Percentiles rank a stretch among this genome's conserved stretches.
Conservation (phyloP, 2,888 invertebrate species). For the Theretra japonica region DNA sequence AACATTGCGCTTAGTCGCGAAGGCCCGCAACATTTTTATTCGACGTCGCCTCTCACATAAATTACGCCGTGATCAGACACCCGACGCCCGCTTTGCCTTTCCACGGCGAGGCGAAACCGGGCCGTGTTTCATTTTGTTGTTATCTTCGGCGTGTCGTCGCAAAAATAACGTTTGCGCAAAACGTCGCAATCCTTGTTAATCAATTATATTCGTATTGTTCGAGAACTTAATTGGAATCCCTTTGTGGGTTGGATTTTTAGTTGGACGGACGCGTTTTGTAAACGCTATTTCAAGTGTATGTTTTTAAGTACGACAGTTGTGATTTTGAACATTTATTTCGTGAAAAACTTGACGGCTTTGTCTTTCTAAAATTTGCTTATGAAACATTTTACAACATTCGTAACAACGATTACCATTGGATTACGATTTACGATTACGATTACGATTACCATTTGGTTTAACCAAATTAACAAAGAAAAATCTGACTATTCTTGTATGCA, state of each 20-base stretch:
- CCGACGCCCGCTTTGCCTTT: slow-evolving; percentile 41
- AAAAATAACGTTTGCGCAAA: slow-evolving; percentile 35
- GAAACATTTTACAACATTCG: too few relatives aligned
- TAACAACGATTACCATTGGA: too few relatives aligned
- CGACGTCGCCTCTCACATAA: slow-evolving; percentile 49
- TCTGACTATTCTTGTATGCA: too few relatives aligned
- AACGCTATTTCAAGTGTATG: background rate
- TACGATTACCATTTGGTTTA: too few relatives aligned
- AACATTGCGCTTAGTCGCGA: slow-evolving; percentile 44
- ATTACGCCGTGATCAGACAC: slow-evolving; percentile 47
- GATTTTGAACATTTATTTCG: too few relatives aligned
- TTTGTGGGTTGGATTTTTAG: background rate
- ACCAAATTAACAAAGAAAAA: too few relatives aligned
- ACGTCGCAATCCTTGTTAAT: slow-evolving; percentile 23
- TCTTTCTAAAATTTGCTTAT: too few relatives aligned
- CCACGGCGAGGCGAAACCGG: slow-evolving; percentile 43
- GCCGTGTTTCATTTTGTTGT: slow-evolving; percentile 47
- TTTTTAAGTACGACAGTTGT: background rate
- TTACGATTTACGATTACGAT: too few relatives aligned
- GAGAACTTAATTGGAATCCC: background rate
- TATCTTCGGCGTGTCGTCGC: slow-evolving; percentile 41
- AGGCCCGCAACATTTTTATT: slow-evolving; percentile 51
- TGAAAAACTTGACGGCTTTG: too few relatives aligned
- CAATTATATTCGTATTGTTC: slow-evolving; percentile 27
- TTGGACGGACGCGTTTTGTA: background rate